These are phyloP conservation scores for Anser cygnoides DNA, from an alignment of 2,113 vertebrate genomes.

Conservation along the genomic window DNA sequence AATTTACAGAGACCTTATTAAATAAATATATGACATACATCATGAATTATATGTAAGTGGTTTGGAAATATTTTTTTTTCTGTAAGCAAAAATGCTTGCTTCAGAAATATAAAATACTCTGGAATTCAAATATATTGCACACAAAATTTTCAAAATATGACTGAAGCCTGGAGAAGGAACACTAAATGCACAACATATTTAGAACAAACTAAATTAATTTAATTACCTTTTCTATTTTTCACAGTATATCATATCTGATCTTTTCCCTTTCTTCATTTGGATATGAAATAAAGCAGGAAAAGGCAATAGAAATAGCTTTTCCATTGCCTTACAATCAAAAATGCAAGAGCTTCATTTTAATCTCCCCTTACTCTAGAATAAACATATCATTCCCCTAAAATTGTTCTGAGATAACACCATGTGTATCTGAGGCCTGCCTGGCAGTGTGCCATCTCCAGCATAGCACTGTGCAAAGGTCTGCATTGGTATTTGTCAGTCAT, in stretches of 20 bases:
- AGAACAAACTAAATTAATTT: background rate
- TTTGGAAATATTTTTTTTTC: background rate
- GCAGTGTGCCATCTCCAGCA: constrained; percentile 8
- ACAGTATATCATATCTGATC: background rate
- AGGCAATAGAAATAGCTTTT: background rate
- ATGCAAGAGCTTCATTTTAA: background rate
- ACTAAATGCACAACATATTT: background rate
- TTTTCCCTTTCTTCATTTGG: background rate
- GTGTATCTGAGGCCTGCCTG: constrained; percentile 34
- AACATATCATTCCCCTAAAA: constrained; percentile 2
- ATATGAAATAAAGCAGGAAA: background rate
- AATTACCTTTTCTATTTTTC: background rate
- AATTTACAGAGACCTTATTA: constrained; percentile 12
- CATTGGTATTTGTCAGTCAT: constrained; percentile 58
- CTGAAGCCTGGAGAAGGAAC: background rate
- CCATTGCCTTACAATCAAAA: background rate
- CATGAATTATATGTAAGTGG: background rate
- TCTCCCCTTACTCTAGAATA: background rate
- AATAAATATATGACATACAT: background rate
- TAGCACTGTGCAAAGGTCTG: background rate
- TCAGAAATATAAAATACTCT: background rate
- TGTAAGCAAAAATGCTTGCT: background rate
- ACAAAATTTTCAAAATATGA: background rate
- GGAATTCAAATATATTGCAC: background rate
- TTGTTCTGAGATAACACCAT: background rate